Evolutionary conservation across 2,113 vertebrate genomes (phyloP).

Genomic region (Chascanopsetta lugubris): DNA sequence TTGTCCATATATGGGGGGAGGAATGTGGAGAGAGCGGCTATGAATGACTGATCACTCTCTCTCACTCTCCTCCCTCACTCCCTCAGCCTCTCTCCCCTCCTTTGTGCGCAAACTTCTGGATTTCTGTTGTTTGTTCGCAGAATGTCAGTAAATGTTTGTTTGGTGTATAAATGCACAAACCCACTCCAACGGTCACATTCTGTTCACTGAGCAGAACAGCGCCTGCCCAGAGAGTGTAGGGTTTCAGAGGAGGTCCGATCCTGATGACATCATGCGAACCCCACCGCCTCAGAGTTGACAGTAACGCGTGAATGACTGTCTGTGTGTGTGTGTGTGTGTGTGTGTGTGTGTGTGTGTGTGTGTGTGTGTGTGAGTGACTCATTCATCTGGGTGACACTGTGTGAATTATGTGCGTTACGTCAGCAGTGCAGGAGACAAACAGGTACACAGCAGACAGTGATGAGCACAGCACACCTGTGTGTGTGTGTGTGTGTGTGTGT

Average conservation of each 20-base stretch:
- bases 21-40: slow-evolving; percentile 73
- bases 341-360: slow-evolving; percentile 15
- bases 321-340: slow-evolving; percentile 16
- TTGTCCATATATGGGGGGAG: slow-evolving; percentile 82
- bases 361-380: slow-evolving; percentile 7
- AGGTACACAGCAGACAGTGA: slow-evolving; percentile 9
- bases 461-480: slow-evolving; percentile 21
- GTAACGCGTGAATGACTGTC: slow-evolving; percentile 10
- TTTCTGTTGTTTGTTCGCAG: slow-evolving; percentile 6
- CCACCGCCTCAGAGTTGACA: slow-evolving; percentile 16
- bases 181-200: neutral
- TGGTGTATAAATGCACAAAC: slow-evolving; percentile 4
- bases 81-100: slow-evolving; percentile 14
- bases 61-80: slow-evolving; percentile 21
- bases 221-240: slow-evolving; percentile 5
- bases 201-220: neutral
- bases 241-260: slow-evolving; percentile 14
- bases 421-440: slow-evolving; percentile 25
- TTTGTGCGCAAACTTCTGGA: slow-evolving; percentile 24
- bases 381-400: slow-evolving; percentile 26
- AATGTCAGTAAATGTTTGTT: slow-evolving; percentile 12
- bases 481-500: neutral
- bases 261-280: slow-evolving; percentile 52
- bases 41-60: slow-evolving; percentile 75
- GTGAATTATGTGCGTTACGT: slow-evolving; percentile 38